phyloP scores from a whole-genome alignment of 2,888 invertebrate species.

The Diloba caeruleocephala region DNA sequence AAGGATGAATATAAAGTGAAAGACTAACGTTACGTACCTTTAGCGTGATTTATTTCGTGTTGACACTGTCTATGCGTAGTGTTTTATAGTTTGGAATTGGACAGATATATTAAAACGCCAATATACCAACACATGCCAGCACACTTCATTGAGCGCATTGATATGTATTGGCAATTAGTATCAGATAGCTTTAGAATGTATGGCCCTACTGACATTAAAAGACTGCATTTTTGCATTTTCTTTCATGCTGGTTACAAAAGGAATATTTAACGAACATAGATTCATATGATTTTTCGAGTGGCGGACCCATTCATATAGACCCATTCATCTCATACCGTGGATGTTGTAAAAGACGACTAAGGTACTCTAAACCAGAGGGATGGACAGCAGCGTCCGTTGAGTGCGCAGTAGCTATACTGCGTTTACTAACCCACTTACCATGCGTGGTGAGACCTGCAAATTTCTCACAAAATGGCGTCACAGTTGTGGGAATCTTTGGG shows the following conservation, averaged over 20 bases:
- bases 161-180: slow-evolving; percentile 24
- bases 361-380: too few species aligned
- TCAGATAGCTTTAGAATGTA: slow-evolving; percentile 29
- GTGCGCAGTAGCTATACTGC: too few species aligned
- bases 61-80: background rate
- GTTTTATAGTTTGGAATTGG: slow-evolving; percentile 15
- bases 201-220: background rate
- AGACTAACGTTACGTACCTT: slow-evolving; percentile 1
- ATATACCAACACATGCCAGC: slow-evolving; percentile 21
- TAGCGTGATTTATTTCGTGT: too few species aligned
- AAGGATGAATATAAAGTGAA: background rate
- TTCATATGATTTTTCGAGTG: too few species aligned
- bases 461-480: too few species aligned
- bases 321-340: too few species aligned
- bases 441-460: too few species aligned
- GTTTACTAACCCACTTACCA: too few species aligned
- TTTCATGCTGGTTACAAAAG: background rate
- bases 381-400: too few species aligned
- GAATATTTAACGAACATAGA: slow-evolving; percentile 12
- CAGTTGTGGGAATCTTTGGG: too few species aligned
- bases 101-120: slow-evolving; percentile 20
- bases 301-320: too few species aligned
- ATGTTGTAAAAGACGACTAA: too few species aligned
- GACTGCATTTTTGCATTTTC: background rate
- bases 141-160: slow-evolving; percentile 32